A percentile compares a stretch with the other conserved stretches of the same genome.
These are phyloP conservation scores for Sinella curviseta DNA, from an alignment of 1,140 invertebrate species.

Conservation along the genomic window DNA sequence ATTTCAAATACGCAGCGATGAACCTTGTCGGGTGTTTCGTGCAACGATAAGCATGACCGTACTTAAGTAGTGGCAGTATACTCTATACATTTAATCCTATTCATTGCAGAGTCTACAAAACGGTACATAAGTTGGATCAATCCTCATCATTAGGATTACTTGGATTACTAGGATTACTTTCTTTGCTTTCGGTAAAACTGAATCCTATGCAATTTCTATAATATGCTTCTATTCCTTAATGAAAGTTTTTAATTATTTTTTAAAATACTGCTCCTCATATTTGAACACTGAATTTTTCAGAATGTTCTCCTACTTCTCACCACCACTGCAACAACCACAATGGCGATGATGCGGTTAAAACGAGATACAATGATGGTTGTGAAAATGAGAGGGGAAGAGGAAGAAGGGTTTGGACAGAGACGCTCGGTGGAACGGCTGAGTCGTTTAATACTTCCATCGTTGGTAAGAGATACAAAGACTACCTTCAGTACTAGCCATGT, in stretches of 20 bases:
- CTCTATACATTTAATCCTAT: background rate
- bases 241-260: background rate
- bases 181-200: conserved; percentile 35
- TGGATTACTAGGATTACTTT: conserved; percentile 43
- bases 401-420: background rate
- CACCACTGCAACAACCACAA: background rate
- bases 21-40: too few relatives aligned
- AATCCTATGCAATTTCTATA: background rate
- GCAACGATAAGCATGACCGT: background rate
- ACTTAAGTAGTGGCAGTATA: background rate
- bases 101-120: conserved; percentile 1
- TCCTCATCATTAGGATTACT: conserved; percentile 42
- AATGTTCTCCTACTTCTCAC: conserved; percentile 4
- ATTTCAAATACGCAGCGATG: too few relatives aligned
- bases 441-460: conserved; percentile 1
- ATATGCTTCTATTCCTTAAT: background rate
- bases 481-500: too few relatives aligned
- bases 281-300: too few relatives aligned
- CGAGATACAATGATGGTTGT: background rate
- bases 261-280: background rate
- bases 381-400: background rate
- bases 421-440: background rate
- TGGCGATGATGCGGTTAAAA: background rate
- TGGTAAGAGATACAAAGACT: too few relatives aligned
- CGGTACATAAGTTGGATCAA: conserved; percentile 36